Percentiles rank a stretch among this genome's conserved stretches.
Evolutionary conservation across 2,113 vertebrate species (phyloP).

Genomic region (Nymphicus hollandicus): DNA sequence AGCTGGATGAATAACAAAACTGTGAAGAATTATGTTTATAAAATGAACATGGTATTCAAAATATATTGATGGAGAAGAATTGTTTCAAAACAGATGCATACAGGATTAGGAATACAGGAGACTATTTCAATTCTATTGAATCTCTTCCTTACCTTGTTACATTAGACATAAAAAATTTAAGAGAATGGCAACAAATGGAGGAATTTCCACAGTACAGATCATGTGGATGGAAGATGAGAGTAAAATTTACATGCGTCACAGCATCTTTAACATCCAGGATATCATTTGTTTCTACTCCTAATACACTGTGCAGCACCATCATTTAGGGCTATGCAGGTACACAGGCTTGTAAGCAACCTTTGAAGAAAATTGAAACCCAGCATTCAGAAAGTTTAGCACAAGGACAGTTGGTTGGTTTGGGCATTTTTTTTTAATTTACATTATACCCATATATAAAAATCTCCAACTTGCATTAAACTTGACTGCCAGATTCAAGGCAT

Average conservation of each 20-base stretch:
- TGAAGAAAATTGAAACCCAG: not conserved
- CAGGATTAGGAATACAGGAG: not conserved
- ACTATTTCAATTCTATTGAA: not conserved
- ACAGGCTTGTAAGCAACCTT: not conserved
- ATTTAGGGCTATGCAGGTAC: not conserved
- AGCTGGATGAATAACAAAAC: conserved; percentile 11
- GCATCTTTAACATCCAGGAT: not conserved
- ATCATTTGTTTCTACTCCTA: not conserved
- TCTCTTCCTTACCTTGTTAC: not conserved
- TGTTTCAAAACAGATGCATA: not conserved
- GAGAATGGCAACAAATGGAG: not conserved
- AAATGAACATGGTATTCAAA: not conserved
- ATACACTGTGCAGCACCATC: not conserved
- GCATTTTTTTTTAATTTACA: not conserved
- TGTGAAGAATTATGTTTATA: conserved; percentile 5
- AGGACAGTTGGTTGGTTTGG: not conserved
- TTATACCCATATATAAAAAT: not conserved
- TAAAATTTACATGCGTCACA: not conserved
- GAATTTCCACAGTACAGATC: not conserved
- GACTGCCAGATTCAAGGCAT: not conserved
- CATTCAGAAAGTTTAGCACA: not conserved
- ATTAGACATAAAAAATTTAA: not conserved
- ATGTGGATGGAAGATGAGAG: not conserved
- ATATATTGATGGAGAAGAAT: not conserved
- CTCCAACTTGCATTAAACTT: not conserved